These are phyloP conservation scores for Thereva nobilitata DNA, from an alignment of 2,888 invertebrate species.

Conservation along the genomic window DNA sequence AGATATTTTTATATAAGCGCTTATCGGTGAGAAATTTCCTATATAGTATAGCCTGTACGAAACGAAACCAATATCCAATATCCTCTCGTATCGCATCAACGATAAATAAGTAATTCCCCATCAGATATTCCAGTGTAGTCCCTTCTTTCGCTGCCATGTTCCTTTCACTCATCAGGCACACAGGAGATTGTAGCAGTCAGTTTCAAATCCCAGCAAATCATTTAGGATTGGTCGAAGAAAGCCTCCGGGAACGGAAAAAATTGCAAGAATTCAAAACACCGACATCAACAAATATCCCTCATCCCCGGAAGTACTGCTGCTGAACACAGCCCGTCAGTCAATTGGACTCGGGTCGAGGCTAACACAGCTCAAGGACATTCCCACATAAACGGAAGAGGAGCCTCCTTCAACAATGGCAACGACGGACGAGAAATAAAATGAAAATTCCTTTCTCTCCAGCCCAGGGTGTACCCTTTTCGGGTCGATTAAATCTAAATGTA, in stretches of 20 bases:
- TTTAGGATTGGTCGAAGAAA: background rate
- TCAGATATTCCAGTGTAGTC: background rate
- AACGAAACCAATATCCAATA: slow-evolving; percentile 7
- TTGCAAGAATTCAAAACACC: slow-evolving; percentile 13
- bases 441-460: slow-evolving; percentile 16
- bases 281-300: slow-evolving; percentile 8
- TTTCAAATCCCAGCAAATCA: slow-evolving; percentile 2
- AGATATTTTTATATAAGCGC: too few relatives aligned
- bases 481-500: slow-evolving; percentile 34
- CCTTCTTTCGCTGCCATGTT: background rate
- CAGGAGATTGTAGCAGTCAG: background rate
- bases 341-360: background rate
- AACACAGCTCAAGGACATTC: background rate
- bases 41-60: background rate
- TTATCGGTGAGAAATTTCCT: too few relatives aligned
- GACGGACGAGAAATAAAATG: slow-evolving; percentile 17
- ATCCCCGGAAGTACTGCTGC: background rate
- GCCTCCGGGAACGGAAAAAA: background rate
- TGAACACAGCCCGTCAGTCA: background rate
- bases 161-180: too few relatives aligned
- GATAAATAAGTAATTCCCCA: slow-evolving; percentile 9
- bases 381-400: background rate
- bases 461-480: slow-evolving; percentile 18
- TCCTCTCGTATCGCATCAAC: background rate
- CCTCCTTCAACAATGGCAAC: background rate